Conservation (phyloP, 2,888 invertebrate genomes). For the Xestia ashworthii region DNA sequence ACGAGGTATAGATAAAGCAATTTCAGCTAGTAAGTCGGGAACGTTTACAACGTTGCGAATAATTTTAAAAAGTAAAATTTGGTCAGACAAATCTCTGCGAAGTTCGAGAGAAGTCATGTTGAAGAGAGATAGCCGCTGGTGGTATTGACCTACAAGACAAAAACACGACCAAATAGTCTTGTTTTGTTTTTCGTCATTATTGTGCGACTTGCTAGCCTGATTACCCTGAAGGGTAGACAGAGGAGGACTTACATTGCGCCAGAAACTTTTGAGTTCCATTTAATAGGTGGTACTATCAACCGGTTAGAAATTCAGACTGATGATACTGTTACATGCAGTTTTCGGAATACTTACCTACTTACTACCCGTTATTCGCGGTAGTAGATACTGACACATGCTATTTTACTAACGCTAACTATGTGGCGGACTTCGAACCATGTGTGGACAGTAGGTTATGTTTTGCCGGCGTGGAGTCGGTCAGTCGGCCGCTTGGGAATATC, state of each 20-base stretch:
- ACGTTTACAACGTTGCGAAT: too few relatives aligned
- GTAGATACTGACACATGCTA: background rate
- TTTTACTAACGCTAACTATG: background rate
- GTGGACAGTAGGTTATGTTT: background rate
- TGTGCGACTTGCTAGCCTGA: background rate
- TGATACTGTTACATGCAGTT: background rate
- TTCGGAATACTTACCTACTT: background rate
- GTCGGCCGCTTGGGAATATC: too few relatives aligned
- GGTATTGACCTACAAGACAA: too few relatives aligned
- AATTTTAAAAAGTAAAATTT: too few relatives aligned
- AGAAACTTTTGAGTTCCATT: background rate
- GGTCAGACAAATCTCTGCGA: too few relatives aligned
- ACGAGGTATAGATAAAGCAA: too few relatives aligned
- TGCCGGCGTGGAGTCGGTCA: background rate
- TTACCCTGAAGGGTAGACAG: background rate
- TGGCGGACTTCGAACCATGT: background rate
- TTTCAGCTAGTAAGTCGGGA: too few relatives aligned
- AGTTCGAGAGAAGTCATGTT: too few relatives aligned
- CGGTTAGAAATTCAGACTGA: background rate
- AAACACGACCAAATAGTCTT: background rate
- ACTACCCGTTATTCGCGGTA: background rate
- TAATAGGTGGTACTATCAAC: background rate
- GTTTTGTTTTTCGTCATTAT: background rate
- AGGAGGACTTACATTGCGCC: background rate
- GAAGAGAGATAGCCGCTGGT: too few relatives aligned